A percentile compares a stretch with the other conserved stretches of the same genome.
Conservation (phyloP, 2,888 invertebrate genomes). For the Hermaeophaga mercurialis region DNA sequence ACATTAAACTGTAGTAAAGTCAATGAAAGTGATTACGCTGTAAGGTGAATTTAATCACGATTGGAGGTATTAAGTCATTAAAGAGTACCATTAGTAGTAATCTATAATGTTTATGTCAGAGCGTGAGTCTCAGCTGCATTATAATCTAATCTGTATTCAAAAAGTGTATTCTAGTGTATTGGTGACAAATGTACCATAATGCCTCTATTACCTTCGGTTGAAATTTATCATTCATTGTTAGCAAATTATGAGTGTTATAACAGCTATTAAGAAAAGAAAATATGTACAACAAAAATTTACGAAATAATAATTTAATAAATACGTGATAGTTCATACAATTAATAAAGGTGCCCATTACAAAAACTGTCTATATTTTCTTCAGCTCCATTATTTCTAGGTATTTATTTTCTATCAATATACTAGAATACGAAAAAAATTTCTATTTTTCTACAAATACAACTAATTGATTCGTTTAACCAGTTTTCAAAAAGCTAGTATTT, state of each 20-base stretch:
- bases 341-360: too few relatives aligned
- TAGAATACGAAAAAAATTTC: too few relatives aligned
- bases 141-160: constrained; percentile 31
- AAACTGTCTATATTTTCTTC: too few relatives aligned
- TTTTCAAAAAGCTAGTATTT: too few relatives aligned
- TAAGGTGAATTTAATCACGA: constrained; percentile 36
- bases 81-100: constrained; percentile 34
- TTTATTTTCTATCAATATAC: too few relatives aligned
- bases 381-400: too few relatives aligned
- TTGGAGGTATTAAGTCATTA: constrained; percentile 38
- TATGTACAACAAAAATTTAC: neutral
- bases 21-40: constrained; percentile 31
- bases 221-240: constrained; percentile 1
- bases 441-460: too few relatives aligned
- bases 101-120: constrained; percentile 34
- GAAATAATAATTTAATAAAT: neutral
- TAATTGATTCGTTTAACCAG: too few relatives aligned
- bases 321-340: constrained; percentile 1
- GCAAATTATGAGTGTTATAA: neutral
- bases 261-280: neutral
- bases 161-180: constrained; percentile 24
- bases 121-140: constrained; percentile 25
- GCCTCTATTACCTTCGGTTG: neutral
- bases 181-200: constrained; percentile 14
- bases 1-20: constrained; percentile 29